Percentiles rank a stretch among this genome's conserved stretches.
phyloP scores from a whole-genome alignment of 1,140 invertebrate species.

The Liolophura sinensis region DNA sequence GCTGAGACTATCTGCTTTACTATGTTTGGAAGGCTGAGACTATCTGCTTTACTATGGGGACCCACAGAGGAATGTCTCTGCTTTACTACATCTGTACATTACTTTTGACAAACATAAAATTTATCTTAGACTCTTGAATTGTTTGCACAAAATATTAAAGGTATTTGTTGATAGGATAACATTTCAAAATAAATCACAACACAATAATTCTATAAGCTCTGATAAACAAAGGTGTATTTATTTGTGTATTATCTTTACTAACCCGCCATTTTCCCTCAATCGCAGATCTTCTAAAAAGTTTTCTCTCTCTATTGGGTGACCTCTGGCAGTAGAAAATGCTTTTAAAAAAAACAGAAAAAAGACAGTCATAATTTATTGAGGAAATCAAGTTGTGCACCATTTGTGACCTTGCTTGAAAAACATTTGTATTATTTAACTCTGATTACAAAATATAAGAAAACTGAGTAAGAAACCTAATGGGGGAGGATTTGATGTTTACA shows the following conservation, averaged over 20 bases:
- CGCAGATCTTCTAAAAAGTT: slow-evolving; percentile 56
- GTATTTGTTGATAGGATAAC: neutral
- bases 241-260: neutral
- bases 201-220: neutral
- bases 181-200: neutral
- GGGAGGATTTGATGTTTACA: no score
- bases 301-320: slow-evolving; percentile 60
- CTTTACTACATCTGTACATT: no score
- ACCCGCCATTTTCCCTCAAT: slow-evolving; percentile 4
- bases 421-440: no score
- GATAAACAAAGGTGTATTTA: neutral
- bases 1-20: neutral
- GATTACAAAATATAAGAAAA: no score
- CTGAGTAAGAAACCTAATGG: no score
- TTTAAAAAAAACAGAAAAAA: slow-evolving; percentile 29
- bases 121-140: neutral
- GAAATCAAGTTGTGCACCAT: no score
- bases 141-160: neutral
- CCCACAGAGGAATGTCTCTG: no score
- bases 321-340: slow-evolving; percentile 60
- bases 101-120: neutral
- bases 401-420: no score
- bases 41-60: no score
- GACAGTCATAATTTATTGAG: neutral
- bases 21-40: no score